Evolutionary conservation across 2,113 vertebrate genomes (phyloP), one percentile per base, ranked within the genome.

Genomic region (Tympanuchus pallidicinctus): DNA sequence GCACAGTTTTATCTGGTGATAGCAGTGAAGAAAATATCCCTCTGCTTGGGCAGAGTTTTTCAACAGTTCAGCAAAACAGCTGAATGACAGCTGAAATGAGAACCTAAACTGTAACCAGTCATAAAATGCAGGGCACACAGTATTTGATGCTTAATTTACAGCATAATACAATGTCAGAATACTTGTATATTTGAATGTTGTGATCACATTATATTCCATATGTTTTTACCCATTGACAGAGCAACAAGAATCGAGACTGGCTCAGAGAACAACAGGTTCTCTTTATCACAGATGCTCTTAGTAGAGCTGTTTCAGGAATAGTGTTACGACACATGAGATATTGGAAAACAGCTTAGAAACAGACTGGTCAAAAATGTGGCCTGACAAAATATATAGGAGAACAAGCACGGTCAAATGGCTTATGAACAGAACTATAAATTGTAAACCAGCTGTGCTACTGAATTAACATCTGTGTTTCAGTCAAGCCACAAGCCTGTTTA

Each of bases 191-290:
- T 50, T 71, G 18, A 66, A 60, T 32, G 34, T 13, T 47, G 25
- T 22, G 82, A 48, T 60, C 38, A 52, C 5, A 10, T 67, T 67
- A 47, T n/a, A 86, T 45, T 78, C 19, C 30, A 45, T 47, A 61
- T 1, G 2, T 27, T 86, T 92, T 77, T 56, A 85, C 15, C 28
- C 72, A 59, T n/a, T 82, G 40, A 27, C 64, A 74, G n/a, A 91
- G 40, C 36, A 69, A 36, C 82, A 79, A 76, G 45, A 88, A 86
- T 83, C 90, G 64, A 77, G 69, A 54, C 89, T 18, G 19, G 79
- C 60, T 92, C 47, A 75, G 75, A 36, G 87, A 95, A 87, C 65
- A 94, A 79, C 57, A 88, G 82, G 40, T 8, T 24, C 87, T 81
- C 88, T 71, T 86, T 88, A 77, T 61, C 82, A 82, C 16, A 59